Conservation (phyloP, 2,888 invertebrate genomes). For the Tineola bisselliella region DNA sequence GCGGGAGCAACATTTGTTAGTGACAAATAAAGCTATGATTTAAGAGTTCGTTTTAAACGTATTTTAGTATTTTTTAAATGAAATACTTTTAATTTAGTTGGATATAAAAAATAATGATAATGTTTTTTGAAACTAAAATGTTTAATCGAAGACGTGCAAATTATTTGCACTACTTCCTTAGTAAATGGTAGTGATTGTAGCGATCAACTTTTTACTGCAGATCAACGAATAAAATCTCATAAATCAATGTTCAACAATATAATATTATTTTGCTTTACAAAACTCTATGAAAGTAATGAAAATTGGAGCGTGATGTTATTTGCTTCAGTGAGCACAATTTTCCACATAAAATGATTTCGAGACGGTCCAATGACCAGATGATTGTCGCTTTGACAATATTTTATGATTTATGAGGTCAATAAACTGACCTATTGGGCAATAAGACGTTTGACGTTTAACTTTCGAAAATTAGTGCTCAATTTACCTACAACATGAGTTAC, state of each 20-base stretch:
- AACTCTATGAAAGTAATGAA: constrained; percentile 4
- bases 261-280: background rate
- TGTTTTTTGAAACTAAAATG: too few relatives aligned
- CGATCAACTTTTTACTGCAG: too few relatives aligned
- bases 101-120: too few relatives aligned
- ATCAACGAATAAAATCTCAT: background rate
- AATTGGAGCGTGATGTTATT: constrained; percentile 12
- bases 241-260: background rate
- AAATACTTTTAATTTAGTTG: too few relatives aligned
- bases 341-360: constrained; percentile 15
- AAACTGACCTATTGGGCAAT: background rate
- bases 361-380: constrained; percentile 1
- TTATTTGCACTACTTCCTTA: too few relatives aligned
- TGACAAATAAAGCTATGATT: constrained; percentile 7
- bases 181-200: too few relatives aligned
- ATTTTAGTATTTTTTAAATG: background rate
- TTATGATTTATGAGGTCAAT: constrained; percentile 1
- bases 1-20: constrained; percentile 7
- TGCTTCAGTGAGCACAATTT: constrained; percentile 17
- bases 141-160: too few relatives aligned
- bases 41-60: background rate
- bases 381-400: background rate
- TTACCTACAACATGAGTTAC: too few relatives aligned
- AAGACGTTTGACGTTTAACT: background rate
- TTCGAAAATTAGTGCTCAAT: too few relatives aligned